A percentile compares a stretch with the other conserved stretches of the same genome.
phyloP scores from a whole-genome alignment of 2,888 invertebrate genomes.

The Mythimna vitellina region DNA sequence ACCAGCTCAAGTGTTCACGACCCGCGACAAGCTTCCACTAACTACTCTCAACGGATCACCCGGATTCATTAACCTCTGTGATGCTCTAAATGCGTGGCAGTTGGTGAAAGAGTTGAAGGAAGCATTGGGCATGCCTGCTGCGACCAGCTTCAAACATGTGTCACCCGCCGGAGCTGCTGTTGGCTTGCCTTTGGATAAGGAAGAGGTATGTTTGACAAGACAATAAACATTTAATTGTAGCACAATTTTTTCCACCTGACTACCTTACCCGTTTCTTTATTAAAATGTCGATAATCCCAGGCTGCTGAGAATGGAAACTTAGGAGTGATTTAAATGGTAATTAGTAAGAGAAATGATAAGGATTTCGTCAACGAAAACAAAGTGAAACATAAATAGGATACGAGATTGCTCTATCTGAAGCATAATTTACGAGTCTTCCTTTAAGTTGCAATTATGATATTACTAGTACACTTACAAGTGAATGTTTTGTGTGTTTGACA shows the following conservation, averaged over 20 bases:
- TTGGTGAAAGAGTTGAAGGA: constrained; percentile 96
- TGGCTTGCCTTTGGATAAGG: constrained; percentile 93
- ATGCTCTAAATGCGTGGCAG: constrained; percentile 99
- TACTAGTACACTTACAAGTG: no score
- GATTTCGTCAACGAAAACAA: neutral
- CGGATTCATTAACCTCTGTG: constrained; percentile 99
- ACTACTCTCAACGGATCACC: constrained; percentile 98
- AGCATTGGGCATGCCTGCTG: constrained; percentile 96
- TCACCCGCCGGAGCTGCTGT: constrained; percentile 99
- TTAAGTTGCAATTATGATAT: no score
- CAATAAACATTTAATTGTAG: constrained; percentile 13
- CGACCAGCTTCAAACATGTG: constrained; percentile 99
- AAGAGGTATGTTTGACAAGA: constrained; percentile 87
- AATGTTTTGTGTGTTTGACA: no score
- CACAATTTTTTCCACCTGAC: neutral
- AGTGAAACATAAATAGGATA: neutral
- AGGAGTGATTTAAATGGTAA: neutral
- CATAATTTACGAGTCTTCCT: neutral
- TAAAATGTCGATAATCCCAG: neutral
- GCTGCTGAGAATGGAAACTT: neutral
- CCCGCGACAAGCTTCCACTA: constrained; percentile 94
- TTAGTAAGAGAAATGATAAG: neutral
- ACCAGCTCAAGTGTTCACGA: constrained; percentile 97
- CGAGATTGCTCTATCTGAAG: neutral
- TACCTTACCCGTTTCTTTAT: neutral